phyloP scores from a whole-genome alignment of 1,140 invertebrate genomes.

The Ptiloglossa arizonensis region DNA sequence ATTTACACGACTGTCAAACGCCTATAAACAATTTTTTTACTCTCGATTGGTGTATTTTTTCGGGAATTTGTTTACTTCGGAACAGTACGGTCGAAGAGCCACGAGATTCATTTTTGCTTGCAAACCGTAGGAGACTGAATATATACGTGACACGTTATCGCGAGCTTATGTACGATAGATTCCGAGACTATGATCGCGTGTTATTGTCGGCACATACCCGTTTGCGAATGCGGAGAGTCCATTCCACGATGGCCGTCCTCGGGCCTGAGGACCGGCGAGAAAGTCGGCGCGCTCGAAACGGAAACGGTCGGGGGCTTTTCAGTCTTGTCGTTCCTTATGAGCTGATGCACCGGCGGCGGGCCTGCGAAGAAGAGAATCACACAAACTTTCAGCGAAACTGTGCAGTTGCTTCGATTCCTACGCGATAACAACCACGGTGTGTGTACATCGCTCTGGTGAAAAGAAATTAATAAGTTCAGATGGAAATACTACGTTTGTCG shows the following conservation, averaged over 20 bases:
- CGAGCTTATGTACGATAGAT: constrained; percentile 15
- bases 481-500: no score
- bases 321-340: constrained; percentile 82
- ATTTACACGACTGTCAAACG: no score
- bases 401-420: no score
- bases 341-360: constrained; percentile 80
- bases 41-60: no score
- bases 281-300: constrained; percentile 80
- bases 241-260: constrained; percentile 80
- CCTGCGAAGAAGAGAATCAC: constrained; percentile 62
- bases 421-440: no score
- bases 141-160: constrained; percentile 10
- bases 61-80: background rate
- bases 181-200: background rate
- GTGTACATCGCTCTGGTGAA: no score
- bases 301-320: constrained; percentile 80
- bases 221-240: constrained; percentile 81
- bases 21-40: no score
- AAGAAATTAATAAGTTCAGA: no score
- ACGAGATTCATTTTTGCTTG: constrained; percentile 2
- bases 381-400: no score
- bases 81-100: background rate
- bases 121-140: background rate
- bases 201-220: constrained; percentile 72
- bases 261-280: constrained; percentile 79